Percentiles rank a stretch among this genome's conserved stretches.
Conservation (phyloP, 2,888 invertebrate species). For the Acrobasis suavella region DNA sequence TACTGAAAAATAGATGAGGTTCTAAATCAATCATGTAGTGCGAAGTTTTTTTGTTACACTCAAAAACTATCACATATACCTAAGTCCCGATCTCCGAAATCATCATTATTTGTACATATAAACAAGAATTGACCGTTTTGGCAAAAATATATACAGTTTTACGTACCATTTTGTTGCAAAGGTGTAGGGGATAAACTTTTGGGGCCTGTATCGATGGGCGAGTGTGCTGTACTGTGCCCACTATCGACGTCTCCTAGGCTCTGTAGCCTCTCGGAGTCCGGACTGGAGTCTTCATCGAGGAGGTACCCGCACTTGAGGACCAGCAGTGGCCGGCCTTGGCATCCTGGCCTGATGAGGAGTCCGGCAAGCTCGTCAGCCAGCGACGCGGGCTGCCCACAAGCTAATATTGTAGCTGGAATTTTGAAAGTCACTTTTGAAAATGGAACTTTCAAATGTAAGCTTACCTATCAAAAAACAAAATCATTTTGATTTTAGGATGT, state of each 20-base stretch:
- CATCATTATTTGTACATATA: too few species aligned
- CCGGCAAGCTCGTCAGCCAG: conserved; percentile 86
- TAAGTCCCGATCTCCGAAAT: too few species aligned
- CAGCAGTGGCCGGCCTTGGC: conserved; percentile 81
- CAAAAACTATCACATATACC: too few species aligned
- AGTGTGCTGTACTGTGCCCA: conserved; percentile 95
- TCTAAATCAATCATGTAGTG: too few species aligned
- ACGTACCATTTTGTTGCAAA: conserved; percentile 77
- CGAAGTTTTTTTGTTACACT: too few species aligned
- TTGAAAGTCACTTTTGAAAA: conserved; percentile 24
- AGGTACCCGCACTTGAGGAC: conserved; percentile 89
- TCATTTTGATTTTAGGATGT: too few species aligned
- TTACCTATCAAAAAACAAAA: too few species aligned
- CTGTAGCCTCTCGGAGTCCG: conserved; percentile 92
- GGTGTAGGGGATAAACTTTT: conserved; percentile 91
- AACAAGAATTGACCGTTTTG: too few species aligned
- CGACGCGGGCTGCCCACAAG: conserved; percentile 84
- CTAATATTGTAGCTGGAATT: conserved; percentile 84
- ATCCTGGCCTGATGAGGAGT: conserved; percentile 61
- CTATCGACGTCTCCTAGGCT: conserved; percentile 90
- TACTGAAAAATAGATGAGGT: conserved; percentile 56
- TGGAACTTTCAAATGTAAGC: neutral
- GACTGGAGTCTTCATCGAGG: conserved; percentile 91
- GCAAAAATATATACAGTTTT: too few species aligned
- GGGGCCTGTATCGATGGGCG: conserved; percentile 90